Conservation (phyloP, 2,797 vertebrate genomes). For the Apogon hyalosoma region DNA sequence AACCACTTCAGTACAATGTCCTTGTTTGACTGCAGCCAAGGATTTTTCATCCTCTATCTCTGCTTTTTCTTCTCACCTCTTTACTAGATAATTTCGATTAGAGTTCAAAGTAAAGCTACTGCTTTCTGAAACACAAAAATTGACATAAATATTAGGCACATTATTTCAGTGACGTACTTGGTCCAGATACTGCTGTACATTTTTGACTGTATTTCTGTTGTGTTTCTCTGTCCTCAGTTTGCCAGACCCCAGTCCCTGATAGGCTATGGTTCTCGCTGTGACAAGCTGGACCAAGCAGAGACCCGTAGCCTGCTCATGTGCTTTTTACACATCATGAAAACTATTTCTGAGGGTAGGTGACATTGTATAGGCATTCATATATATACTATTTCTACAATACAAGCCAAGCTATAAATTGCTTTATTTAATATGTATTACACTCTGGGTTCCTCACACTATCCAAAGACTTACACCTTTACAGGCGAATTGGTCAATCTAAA, state of each 20-base stretch:
- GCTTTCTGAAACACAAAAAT: neutral
- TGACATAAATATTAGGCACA: neutral
- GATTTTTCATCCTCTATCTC: too few species aligned
- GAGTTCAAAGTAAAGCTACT: too few species aligned
- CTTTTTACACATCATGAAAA: slow-evolving; percentile 99
- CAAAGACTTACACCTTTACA: too few species aligned
- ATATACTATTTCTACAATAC: neutral
- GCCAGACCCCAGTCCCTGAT: slow-evolving; percentile 95
- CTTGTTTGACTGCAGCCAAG: too few species aligned
- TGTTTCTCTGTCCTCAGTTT: slow-evolving; percentile 81
- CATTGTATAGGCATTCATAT: neutral
- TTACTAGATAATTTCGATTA: too few species aligned
- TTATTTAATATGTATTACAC: too few species aligned
- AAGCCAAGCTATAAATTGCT: neutral
- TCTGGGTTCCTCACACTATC: too few species aligned
- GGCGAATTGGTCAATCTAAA: too few species aligned
- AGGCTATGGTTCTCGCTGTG: slow-evolving; percentile 94
- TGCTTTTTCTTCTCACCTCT: too few species aligned
- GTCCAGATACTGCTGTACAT: neutral
- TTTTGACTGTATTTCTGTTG: slow-evolving; percentile 33
- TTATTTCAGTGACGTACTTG: neutral
- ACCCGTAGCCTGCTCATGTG: slow-evolving; percentile 96
- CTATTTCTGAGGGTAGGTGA: slow-evolving; percentile 92
- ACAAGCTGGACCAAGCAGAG: slow-evolving; percentile 98
- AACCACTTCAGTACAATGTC: too few species aligned